phyloP scores from a whole-genome alignment of 2,888 invertebrate genomes.

The Cerastoderma edule region DNA sequence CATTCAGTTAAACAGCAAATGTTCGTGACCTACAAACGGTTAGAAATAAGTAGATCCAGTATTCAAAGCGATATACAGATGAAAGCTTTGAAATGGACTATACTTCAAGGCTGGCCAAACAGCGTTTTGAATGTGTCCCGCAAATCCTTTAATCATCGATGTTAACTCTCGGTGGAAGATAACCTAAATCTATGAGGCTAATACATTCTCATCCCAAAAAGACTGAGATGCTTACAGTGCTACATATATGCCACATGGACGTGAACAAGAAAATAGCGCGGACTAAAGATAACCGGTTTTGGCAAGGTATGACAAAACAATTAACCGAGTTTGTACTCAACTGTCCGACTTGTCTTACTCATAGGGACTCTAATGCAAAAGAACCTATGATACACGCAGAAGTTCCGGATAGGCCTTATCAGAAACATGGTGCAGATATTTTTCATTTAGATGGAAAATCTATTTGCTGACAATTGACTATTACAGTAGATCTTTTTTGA shows the following conservation, averaged over 20 bases:
- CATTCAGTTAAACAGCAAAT: too few species aligned
- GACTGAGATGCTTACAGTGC: not conserved
- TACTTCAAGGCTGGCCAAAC: not conserved
- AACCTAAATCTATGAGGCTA: not conserved
- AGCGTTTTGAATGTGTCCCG: not conserved
- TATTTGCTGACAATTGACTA: not conserved
- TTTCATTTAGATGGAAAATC: not conserved
- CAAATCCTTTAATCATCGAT: not conserved
- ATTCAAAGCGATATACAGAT: not conserved
- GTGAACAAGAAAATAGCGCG: not conserved
- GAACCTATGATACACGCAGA: not conserved
- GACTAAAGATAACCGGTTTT: not conserved
- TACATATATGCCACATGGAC: not conserved
- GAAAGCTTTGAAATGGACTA: not conserved
- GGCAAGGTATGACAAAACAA: not conserved
- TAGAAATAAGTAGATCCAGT: too few species aligned
- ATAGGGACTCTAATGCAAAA: not conserved
- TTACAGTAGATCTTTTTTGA: not conserved
- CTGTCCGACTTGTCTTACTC: not conserved
- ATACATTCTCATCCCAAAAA: not conserved
- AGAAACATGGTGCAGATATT: not conserved
- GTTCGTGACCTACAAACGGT: too few species aligned
- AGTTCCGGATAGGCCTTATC: not conserved
- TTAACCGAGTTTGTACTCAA: not conserved
- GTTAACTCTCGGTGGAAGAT: not conserved